Evolutionary conservation across 2,113 vertebrate species (phyloP).

Genomic region (Oostethus manadensis): DNA sequence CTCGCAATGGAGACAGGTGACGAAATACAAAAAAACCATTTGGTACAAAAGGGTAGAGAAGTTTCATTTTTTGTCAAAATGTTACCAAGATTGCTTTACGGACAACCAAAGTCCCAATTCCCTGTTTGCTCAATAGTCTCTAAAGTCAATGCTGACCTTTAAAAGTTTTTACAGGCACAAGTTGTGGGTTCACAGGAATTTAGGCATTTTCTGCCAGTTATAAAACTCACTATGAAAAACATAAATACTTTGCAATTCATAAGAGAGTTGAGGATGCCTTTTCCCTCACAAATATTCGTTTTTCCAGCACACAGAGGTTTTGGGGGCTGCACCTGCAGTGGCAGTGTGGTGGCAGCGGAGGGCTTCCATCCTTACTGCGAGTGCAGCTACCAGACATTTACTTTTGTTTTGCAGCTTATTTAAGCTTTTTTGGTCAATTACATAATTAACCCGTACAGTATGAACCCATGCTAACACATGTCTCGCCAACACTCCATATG

Average conservation of each 20-base stretch:
- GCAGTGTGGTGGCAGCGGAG: slow-evolving; percentile 43
- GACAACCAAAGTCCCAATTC: background rate
- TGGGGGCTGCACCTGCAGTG: slow-evolving; percentile 23
- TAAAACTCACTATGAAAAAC: background rate
- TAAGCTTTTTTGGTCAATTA: too few relatives aligned
- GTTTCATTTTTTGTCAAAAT: slow-evolving; percentile 2
- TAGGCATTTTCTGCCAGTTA: background rate
- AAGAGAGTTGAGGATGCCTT: background rate
- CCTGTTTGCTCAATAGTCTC: background rate
- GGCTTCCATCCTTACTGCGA: slow-evolving; percentile 6
- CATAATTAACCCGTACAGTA: too few relatives aligned
- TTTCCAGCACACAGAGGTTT: background rate
- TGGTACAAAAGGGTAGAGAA: slow-evolving; percentile 8
- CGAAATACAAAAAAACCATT: slow-evolving; percentile 1
- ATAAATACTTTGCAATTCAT: background rate
- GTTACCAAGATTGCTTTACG: background rate
- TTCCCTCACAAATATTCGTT: background rate
- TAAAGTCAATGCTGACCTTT: background rate
- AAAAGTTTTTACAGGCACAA: background rate
- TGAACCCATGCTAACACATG: too few relatives aligned
- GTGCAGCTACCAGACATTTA: background rate
- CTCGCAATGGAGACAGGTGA: slow-evolving; percentile 67
- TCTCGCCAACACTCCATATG: too few relatives aligned
- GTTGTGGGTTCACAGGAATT: background rate
- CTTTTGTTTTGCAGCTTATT: too few relatives aligned